Evolutionary conservation across 2,888 invertebrate species (phyloP).

Genomic region (Blastobasis lacticolella): DNA sequence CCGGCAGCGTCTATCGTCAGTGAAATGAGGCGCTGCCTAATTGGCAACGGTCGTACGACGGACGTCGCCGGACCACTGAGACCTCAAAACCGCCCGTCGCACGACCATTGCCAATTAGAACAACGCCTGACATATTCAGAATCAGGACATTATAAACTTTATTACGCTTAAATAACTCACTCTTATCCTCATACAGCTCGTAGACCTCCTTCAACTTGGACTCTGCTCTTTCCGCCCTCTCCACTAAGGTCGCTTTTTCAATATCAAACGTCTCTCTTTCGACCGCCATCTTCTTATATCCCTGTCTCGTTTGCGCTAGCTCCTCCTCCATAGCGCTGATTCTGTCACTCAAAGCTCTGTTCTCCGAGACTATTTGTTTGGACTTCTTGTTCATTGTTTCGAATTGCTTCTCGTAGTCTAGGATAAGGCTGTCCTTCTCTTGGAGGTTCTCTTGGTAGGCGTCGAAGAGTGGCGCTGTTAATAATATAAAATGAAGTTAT

Average conservation of each 20-base stretch:
- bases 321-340: slow-evolving; percentile 44
- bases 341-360: slow-evolving; percentile 74
- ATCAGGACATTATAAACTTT: no score
- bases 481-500: no score
- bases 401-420: slow-evolving; percentile 81
- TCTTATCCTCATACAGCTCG: slow-evolving; percentile 82
- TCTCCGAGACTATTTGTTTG: slow-evolving; percentile 81
- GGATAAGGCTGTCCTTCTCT: slow-evolving; percentile 83
- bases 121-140: no score
- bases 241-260: slow-evolving; percentile 67
- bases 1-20: no score
- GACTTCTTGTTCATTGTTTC: slow-evolving; percentile 81
- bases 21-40: no score
- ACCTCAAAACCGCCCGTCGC: no score
- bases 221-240: slow-evolving; percentile 80
- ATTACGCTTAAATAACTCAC: slow-evolving; percentile 40
- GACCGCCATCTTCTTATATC: slow-evolving; percentile 48
- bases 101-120: no score
- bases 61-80: no score
- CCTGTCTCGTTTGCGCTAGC: slow-evolving; percentile 48
- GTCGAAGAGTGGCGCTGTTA: slow-evolving; percentile 79
- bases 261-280: slow-evolving; percentile 63
- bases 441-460: slow-evolving; percentile 85
- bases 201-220: slow-evolving; percentile 83
- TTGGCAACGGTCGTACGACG: no score